phyloP scores from a whole-genome alignment of 2,888 invertebrate genomes.

The Mongoloraphidia duomilia region DNA sequence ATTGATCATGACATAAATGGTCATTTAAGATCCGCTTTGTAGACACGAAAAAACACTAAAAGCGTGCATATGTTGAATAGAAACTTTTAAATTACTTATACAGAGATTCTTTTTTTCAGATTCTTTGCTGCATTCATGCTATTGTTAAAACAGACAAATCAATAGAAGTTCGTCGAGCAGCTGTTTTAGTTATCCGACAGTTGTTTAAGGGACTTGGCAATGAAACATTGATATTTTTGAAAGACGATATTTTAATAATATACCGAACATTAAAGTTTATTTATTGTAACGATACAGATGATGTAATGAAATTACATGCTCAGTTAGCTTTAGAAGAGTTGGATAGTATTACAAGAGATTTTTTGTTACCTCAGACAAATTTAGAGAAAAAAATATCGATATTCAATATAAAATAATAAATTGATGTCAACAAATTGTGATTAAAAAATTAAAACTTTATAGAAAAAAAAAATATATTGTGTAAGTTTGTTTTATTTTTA shows the following conservation, averaged over 20 bases:
- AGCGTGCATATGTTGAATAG: no score
- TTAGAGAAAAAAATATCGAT: constrained; percentile 39
- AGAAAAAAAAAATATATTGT: no score
- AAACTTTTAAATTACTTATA: constrained; percentile 1
- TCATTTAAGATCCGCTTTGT: no score
- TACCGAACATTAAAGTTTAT: constrained; percentile 55
- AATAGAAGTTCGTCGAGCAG: constrained; percentile 61
- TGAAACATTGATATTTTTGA: constrained; percentile 50
- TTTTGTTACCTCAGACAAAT: constrained; percentile 40
- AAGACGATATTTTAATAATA: constrained; percentile 49
- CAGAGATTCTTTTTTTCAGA: constrained; percentile 33
- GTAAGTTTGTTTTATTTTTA: no score
- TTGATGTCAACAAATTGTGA: no score
- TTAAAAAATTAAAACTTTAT: no score
- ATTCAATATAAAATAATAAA: constrained; percentile 1
- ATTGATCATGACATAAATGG: no score
- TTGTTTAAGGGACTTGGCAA: constrained; percentile 60
- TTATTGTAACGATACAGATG: constrained; percentile 47
- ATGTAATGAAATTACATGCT: constrained; percentile 57
- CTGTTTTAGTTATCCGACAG: constrained; percentile 59
- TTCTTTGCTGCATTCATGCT: constrained; percentile 52
- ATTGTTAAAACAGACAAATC: constrained; percentile 56
- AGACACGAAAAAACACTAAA: no score
- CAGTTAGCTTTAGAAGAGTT: constrained; percentile 66
- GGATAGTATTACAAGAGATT: constrained; percentile 47